phyloP scores from a whole-genome alignment of 2,113 vertebrate genomes.

The Tenebrosternarchus preto region DNA sequence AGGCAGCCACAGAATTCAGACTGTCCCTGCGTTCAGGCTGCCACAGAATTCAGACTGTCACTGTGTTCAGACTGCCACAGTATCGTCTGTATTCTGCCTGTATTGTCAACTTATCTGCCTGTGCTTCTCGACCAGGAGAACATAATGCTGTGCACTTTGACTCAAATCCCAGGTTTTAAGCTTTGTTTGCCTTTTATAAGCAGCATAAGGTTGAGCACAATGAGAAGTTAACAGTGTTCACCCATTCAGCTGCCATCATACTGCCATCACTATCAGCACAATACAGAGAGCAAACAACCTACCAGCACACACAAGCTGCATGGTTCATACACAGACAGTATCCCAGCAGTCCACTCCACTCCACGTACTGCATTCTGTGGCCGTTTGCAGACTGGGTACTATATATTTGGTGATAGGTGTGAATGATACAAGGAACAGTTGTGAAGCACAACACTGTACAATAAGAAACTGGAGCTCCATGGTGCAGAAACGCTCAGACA shows the following conservation, averaged over 20 bases:
- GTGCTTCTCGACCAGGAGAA: neutral
- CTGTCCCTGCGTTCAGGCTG: neutral
- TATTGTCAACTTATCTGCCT: constrained; percentile 3
- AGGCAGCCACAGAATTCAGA: neutral
- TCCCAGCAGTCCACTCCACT: neutral
- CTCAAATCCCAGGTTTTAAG: neutral
- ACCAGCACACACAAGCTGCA: neutral
- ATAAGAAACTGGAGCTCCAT: neutral
- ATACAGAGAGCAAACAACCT: neutral
- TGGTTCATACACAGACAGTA: neutral
- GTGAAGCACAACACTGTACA: constrained; percentile 6
- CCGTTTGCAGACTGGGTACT: no score
- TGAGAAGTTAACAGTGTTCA: neutral
- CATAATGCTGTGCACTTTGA: neutral
- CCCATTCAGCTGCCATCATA: neutral
- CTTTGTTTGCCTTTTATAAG: neutral
- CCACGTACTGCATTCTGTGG: neutral
- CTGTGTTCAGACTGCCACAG: constrained; percentile 1
- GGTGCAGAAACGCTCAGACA: neutral
- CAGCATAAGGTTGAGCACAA: neutral
- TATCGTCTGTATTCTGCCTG: neutral
- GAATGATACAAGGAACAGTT: neutral
- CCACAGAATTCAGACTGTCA: neutral
- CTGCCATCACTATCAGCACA: neutral
- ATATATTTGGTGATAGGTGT: neutral